Evolutionary conservation across 37 sponge, comb jelly and placozoan species (phyloP), one percentile per base, ranked within the genome.

Genomic region (Axinella damicornis): DNA sequence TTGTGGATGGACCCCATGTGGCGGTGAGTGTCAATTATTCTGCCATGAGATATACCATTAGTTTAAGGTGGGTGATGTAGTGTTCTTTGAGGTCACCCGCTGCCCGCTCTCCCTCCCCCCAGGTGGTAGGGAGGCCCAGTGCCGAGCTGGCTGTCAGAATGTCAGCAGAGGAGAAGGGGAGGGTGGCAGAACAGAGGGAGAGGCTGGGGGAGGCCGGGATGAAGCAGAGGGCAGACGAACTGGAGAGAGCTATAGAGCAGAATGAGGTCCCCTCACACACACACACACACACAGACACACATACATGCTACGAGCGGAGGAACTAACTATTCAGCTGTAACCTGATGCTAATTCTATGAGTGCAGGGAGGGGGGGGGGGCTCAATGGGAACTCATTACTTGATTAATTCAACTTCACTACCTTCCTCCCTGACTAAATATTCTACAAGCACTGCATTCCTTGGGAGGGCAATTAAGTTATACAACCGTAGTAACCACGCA

Each of bases 91-190:
- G 1, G 2, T 59, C 2, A 55, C 0, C 22, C 34, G 21, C 40
- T 85, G 34, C 85, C 52, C 54, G 57, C 2, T 70, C 0, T 25
- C 34, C 33, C 40, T 85, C 28, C 85, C 52, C 54, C 53, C 53
- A 92, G 93, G 71, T 96, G 34, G 15, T 85, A 30, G 93, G 90
- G 6, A 60, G 77, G n/a, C 99, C 99, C 0, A 96, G 95, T 87
- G 22, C 76, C 27, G 90, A 84, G 58, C 66, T 92, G 55, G 88
- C 90, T 9, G 77, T 54, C 63, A 56, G 69, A 35, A 90, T 94
- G 83, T 69, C 79, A 9, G 12, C 35, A 13, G 90, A 92, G n/a
- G 99, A 96, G 79, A 78, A 88, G 32, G 85, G 77, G 37, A 62
- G 99, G 62, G 33, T 96, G 0, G 55, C 31, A 19, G 18, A 76